Percentiles rank a stretch among this genome's conserved stretches.
These are phyloP conservation scores for Alosa sapidissima DNA, from an alignment of 2,797 vertebrate species.

Conservation along the genomic window DNA sequence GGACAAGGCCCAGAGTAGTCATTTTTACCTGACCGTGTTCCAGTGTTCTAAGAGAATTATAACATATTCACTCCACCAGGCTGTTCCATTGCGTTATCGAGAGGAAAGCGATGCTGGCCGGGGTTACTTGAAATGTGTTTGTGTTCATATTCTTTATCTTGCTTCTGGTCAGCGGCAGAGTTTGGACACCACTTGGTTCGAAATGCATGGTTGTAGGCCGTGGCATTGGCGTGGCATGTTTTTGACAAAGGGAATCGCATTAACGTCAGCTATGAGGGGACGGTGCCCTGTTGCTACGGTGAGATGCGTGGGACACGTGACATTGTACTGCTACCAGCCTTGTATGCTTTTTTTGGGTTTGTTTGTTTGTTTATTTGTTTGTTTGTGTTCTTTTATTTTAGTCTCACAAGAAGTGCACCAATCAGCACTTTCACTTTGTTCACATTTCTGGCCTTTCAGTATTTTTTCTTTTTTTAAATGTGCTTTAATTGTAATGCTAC, in stretches of 20 bases:
- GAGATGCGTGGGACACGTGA: neutral
- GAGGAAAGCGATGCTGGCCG: neutral
- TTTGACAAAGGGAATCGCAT: neutral
- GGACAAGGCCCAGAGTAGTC: neutral
- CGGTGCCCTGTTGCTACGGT: conserved; percentile 11
- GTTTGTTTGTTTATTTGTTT: conserved; percentile 45
- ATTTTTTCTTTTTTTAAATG: neutral
- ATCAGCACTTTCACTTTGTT: conserved; percentile 20
- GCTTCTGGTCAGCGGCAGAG: neutral
- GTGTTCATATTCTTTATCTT: conserved; percentile 4
- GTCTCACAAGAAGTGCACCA: neutral
- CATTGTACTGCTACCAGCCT: conserved; percentile 15
- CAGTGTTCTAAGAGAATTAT: neutral
- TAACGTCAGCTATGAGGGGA: neutral
- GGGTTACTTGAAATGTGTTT: conserved; percentile 23
- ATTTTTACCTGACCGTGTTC: neutral
- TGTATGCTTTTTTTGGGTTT: conserved; percentile 22
- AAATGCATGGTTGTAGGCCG: neutral
- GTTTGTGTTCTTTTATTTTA: conserved; percentile 41
- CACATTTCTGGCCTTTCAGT: neutral
- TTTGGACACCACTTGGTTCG: neutral
- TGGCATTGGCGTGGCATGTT: neutral
- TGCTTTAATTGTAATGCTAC: neutral
- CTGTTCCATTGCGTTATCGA: conserved; percentile 31
- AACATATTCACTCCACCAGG: neutral